These are phyloP conservation scores for Pristionchus pacificus DNA, from an alignment of 1,140 invertebrate species.

Conservation along the genomic window DNA sequence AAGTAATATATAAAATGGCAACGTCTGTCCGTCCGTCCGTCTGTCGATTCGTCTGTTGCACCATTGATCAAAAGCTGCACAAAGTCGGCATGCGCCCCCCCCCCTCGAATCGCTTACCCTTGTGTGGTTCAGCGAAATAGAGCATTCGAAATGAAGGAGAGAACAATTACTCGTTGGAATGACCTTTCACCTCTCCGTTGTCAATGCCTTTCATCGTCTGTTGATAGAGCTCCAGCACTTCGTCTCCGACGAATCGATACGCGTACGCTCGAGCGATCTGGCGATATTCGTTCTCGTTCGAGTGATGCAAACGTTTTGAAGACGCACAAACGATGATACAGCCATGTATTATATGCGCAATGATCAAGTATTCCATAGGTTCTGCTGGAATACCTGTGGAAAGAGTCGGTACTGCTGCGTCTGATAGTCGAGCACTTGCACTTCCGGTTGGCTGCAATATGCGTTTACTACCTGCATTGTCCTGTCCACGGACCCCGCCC, in stretches of 20 bases:
- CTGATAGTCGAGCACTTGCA: constrained; percentile 83
- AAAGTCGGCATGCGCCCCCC: constrained; percentile 61
- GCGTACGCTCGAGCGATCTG: neutral
- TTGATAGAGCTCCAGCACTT: neutral
- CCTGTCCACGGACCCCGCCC: too few relatives aligned
- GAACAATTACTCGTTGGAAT: too few relatives aligned
- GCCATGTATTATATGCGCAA: constrained; percentile 72
- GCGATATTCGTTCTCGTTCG: too few relatives aligned
- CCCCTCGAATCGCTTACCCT: constrained; percentile 69
- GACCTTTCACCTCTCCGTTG: neutral
- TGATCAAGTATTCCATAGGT: constrained; percentile 71
- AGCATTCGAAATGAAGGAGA: too few relatives aligned
- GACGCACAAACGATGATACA: too few relatives aligned
- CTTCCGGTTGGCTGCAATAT: constrained; percentile 70
- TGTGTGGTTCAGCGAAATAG: too few relatives aligned
- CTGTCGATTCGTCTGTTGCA: constrained; percentile 72
- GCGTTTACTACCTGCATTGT: neutral
- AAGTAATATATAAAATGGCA: too few relatives aligned
- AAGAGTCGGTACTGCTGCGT: constrained; percentile 87
- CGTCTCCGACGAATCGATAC: neutral
- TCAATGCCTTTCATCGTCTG: neutral
- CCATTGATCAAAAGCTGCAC: constrained; percentile 52
- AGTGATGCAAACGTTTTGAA: too few relatives aligned
- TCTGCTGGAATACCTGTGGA: constrained; percentile 74
- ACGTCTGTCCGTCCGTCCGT: too few relatives aligned